phyloP scores from a whole-genome alignment of 2,113 vertebrate species.

The Neolamprologus cancellatus region DNA sequence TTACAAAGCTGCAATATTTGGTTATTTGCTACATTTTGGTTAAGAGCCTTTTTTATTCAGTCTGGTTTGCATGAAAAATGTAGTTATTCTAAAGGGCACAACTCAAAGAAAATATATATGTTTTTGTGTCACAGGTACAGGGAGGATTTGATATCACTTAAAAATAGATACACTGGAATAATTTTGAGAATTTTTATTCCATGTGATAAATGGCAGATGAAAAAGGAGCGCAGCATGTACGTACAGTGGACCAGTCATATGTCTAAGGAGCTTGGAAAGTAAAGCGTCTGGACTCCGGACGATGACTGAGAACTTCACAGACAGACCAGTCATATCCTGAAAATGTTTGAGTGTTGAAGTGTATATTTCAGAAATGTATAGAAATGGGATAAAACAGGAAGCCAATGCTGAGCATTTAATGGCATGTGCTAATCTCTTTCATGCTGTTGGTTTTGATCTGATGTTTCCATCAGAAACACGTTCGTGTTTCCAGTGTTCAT shows the following conservation, averaged over 20 bases:
- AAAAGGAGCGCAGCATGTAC: not conserved
- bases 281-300: not conserved
- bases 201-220: not conserved
- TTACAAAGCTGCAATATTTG: not conserved
- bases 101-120: not conserved
- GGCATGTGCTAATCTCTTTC: not conserved
- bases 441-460: not conserved
- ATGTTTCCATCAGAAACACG: not conserved
- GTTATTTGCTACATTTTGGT: not conserved
- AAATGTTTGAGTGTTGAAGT: not conserved
- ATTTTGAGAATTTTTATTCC: not conserved
- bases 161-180: not conserved
- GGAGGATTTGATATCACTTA: not conserved
- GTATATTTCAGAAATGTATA: not conserved
- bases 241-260: not conserved
- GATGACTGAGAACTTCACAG: not conserved
- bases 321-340: not conserved
- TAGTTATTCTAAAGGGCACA: not conserved
- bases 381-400: not conserved
- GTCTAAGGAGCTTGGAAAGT: not conserved
- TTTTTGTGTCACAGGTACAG: not conserved
- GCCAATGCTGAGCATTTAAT: not conserved
- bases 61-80: not conserved
- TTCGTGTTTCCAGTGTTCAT: not conserved
- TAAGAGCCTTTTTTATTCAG: not conserved